Conservation (phyloP, 1,140 invertebrate genomes). For the Lordiphosa collinella region DNA sequence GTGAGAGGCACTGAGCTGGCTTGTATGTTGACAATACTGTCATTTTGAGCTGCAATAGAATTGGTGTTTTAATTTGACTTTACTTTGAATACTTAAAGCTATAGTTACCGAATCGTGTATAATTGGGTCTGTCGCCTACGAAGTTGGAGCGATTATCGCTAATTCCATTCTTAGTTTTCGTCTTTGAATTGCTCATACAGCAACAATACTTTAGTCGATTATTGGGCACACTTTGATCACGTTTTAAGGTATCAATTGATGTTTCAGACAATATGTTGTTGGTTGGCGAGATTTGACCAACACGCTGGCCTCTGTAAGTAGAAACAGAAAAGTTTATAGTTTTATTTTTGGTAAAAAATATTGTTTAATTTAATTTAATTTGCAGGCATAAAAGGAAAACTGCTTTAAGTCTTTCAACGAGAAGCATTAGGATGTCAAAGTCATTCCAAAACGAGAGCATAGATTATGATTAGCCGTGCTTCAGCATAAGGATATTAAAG, state of each 20-base stretch:
- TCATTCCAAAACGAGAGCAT: no score
- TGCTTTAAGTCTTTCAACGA: no score
- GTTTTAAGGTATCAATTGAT: not conserved
- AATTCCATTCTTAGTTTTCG: conserved; percentile 24
- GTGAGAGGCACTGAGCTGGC: conserved; percentile 53
- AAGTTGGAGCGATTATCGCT: not conserved
- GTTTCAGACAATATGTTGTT: not conserved
- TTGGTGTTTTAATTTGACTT: not conserved
- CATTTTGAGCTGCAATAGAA: conserved; percentile 10
- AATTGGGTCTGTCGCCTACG: not conserved
- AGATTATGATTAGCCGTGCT: no score
- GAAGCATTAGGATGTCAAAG: no score
- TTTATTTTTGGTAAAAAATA: no score
- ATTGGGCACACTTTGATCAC: conserved; percentile 16
- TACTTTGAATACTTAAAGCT: not conserved
- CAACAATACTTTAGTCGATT: conserved; percentile 31
- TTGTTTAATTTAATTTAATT: no score
- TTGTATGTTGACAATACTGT: not conserved
- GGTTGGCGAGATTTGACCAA: no score
- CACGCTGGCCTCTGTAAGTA: conserved; percentile 1
- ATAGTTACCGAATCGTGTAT: conserved; percentile 18
- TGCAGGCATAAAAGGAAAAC: no score
- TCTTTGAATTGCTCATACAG: conserved; percentile 34
- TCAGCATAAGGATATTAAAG: no score
- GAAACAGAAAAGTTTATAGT: no score